phyloP scores from a whole-genome alignment of 2,888 invertebrate genomes.

The Saturnia japonica region DNA sequence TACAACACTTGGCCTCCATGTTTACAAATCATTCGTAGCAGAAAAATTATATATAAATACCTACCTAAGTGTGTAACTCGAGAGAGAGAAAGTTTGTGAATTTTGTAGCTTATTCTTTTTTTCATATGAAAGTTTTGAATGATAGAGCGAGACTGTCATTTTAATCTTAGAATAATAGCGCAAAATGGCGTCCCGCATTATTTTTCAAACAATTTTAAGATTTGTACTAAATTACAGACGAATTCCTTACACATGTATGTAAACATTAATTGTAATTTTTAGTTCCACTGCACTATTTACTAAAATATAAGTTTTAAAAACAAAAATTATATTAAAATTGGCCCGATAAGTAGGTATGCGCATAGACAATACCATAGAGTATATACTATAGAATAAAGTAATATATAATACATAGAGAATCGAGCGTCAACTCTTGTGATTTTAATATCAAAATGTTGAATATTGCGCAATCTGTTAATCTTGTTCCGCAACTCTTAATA shows the following conservation, averaged over 20 bases:
- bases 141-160: slow-evolving; percentile 59
- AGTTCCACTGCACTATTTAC: not conserved
- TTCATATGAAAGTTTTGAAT: slow-evolving; percentile 37
- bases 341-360: not conserved
- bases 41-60: slow-evolving; percentile 55
- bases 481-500: too few relatives aligned
- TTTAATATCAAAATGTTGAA: too few relatives aligned
- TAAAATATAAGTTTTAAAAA: not conserved
- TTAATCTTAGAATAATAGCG: slow-evolving; percentile 53
- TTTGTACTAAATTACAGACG: not conserved
- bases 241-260: not conserved
- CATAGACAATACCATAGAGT: too few relatives aligned
- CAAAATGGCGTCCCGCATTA: slow-evolving; percentile 71
- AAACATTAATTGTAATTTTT: slow-evolving; percentile 2
- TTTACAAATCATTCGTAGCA: slow-evolving; percentile 76
- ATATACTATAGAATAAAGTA: too few relatives aligned
- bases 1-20: slow-evolving; percentile 76
- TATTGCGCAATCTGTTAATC: too few relatives aligned
- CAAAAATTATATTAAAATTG: not conserved
- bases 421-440: too few relatives aligned
- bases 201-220: not conserved
- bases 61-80: slow-evolving; percentile 35
- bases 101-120: slow-evolving; percentile 58
- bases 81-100: slow-evolving; percentile 69
- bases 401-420: too few relatives aligned